These are phyloP conservation scores for Beroe forskalii DNA, from an alignment of 37 sponge, comb jelly and placozoan genomes.

Conservation along the genomic window DNA sequence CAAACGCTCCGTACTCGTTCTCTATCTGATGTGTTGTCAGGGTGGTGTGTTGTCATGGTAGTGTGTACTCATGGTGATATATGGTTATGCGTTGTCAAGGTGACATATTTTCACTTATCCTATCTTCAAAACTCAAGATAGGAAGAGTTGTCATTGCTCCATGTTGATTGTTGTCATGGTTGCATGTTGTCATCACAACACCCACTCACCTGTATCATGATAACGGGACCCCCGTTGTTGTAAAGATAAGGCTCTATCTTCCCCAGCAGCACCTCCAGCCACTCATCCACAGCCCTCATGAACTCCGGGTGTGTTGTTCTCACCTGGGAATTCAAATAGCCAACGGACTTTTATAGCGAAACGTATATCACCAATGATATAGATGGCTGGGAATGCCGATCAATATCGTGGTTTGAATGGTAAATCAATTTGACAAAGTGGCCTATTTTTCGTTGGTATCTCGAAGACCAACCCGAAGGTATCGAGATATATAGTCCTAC, in stretches of 20 bases:
- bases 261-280: conserved; percentile 76
- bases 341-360: neutral
- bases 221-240: conserved; percentile 89
- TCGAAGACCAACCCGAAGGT: too few species aligned
- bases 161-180: too few species aligned
- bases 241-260: conserved; percentile 76
- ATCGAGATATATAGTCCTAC: too few species aligned
- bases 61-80: neutral
- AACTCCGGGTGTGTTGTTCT: conserved; percentile 63
- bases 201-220: conserved; percentile 79
- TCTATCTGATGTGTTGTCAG: conserved; percentile 70
- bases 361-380: neutral
- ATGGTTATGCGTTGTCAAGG: too few species aligned
- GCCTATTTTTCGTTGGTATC: too few species aligned
- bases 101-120: neutral
- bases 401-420: neutral
- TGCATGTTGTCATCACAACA: too few species aligned
- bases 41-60: neutral
- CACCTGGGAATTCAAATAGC: neutral
- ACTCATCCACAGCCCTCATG: conserved; percentile 75
- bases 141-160: too few species aligned
- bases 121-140: neutral
- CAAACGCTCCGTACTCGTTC: conserved; percentile 96
- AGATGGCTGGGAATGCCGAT: too few species aligned
- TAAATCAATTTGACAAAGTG: neutral